Evolutionary conservation across 2,888 invertebrate genomes (phyloP), one percentile per base, ranked within the genome.

Genomic region (Cephus pulcher): DNA sequence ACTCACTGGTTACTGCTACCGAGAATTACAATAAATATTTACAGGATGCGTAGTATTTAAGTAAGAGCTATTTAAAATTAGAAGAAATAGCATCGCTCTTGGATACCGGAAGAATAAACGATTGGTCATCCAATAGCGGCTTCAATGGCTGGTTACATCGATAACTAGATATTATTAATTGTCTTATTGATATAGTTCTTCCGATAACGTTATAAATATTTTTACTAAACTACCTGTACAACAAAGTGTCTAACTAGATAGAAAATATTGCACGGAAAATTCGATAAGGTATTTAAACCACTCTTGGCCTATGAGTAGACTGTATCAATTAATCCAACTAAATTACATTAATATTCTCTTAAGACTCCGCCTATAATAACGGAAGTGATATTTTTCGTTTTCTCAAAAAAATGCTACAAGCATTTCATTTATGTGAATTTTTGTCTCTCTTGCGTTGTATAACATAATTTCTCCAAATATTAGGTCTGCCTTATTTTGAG

Each of bases 401-500:
- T 56, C 2, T 2, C 6, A 56, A 23, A 56, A 56, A 56, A 56
- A 56, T 56, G 0, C 23, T 56, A 23, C 9, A 23, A 56, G 56
- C 23, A 56, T 9, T 56, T 23, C 9, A 23, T 56, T 56, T 1
- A 6, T 4, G 40, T 40, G 9, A 23, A 23, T 23, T 23, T 23
- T 23, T 23, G 9, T 23, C 2, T 23, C 56, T 56, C 9, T 9
- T 23, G 23, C 23, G 9, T 56, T 2, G 23, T 56, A 2, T 23
- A 9, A 9, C 9, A 2, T 23, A 23, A 56, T 9, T 2, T 56
- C 23, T 56, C 9, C 56, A 1, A 56, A 56, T 71, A 15, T 86
- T 76, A 87, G 76, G 84, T 82, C 84, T 88, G 86, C 84, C 90
- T 86, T 80, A 88, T 88, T 82, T 92, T 92, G 85, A 92, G 90